phyloP scores from a whole-genome alignment of 2,888 invertebrate genomes.

The Cenopis cana region DNA sequence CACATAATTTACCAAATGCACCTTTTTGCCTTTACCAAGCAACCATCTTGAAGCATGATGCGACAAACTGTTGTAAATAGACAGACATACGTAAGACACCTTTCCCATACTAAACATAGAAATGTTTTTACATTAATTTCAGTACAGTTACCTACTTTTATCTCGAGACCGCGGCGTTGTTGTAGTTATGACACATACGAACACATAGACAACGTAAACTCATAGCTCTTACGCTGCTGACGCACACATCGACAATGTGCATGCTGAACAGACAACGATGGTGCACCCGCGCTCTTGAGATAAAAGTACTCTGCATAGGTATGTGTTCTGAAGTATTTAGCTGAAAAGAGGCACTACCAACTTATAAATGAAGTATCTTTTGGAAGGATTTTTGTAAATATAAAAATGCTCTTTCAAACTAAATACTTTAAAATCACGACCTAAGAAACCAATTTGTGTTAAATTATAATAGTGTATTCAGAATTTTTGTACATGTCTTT shows the following conservation, averaged over 20 bases:
- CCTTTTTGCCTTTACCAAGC: constrained; percentile 72
- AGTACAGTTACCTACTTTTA: background rate
- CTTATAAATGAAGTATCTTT: background rate
- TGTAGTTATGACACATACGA: too few species aligned
- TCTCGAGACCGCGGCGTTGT: too few species aligned
- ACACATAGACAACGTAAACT: too few species aligned
- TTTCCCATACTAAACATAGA: constrained; percentile 7
- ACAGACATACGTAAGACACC: constrained; percentile 34
- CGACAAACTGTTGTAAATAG: constrained; percentile 49
- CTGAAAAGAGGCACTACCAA: background rate
- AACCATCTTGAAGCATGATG: constrained; percentile 71
- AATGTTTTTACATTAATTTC: background rate
- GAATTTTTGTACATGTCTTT: background rate
- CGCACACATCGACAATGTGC: too few species aligned
- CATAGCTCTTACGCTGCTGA: too few species aligned
- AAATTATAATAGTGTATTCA: background rate
- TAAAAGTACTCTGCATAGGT: background rate
- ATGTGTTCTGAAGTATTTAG: constrained; percentile 5
- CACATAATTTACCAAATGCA: constrained; percentile 73
- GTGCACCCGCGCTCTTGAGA: too few species aligned
- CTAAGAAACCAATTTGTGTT: background rate
- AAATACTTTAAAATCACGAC: background rate
- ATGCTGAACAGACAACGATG: too few species aligned
- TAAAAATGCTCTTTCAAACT: background rate
- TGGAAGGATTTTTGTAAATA: background rate